Percentiles rank a stretch among this genome's conserved stretches.
Conservation (phyloP, 1,140 invertebrate species). For the Eurosta solidaginis region DNA sequence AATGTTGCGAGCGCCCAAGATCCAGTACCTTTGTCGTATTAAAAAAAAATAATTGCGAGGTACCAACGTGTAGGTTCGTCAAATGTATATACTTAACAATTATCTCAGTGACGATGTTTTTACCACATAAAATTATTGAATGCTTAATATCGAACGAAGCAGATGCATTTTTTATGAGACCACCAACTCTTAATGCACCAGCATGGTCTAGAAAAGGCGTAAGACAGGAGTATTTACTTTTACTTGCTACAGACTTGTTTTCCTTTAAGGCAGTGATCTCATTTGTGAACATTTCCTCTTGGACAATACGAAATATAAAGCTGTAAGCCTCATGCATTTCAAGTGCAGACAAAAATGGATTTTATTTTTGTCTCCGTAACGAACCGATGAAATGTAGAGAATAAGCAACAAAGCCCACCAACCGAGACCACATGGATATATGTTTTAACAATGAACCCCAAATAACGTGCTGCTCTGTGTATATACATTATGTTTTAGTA, state of each 20-base stretch:
- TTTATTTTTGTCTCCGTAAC: background rate
- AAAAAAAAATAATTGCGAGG: background rate
- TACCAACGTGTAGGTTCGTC: background rate
- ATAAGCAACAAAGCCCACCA: background rate
- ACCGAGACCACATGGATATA: background rate
- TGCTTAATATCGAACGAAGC: background rate
- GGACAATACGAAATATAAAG: background rate
- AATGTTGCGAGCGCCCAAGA: slow-evolving; percentile 41
- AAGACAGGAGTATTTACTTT: background rate
- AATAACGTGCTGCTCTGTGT: no score
- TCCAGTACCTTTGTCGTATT: slow-evolving; percentile 42
- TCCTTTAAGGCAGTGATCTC: background rate
- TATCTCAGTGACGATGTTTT: background rate
- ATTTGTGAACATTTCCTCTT: background rate
- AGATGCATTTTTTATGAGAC: background rate
- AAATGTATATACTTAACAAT: background rate
- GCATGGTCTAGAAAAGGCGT: background rate
- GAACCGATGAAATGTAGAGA: background rate
- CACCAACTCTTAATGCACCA: background rate
- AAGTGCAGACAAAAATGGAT: background rate
- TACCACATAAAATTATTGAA: background rate
- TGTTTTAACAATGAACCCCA: background rate
- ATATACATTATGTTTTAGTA: background rate
- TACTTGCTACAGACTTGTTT: background rate
- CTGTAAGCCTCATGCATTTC: background rate